A percentile compares a stretch with the other conserved stretches of the same genome.
Evolutionary conservation across 2,888 invertebrate genomes (phyloP).

Genomic region (Stenodema calcarata): DNA sequence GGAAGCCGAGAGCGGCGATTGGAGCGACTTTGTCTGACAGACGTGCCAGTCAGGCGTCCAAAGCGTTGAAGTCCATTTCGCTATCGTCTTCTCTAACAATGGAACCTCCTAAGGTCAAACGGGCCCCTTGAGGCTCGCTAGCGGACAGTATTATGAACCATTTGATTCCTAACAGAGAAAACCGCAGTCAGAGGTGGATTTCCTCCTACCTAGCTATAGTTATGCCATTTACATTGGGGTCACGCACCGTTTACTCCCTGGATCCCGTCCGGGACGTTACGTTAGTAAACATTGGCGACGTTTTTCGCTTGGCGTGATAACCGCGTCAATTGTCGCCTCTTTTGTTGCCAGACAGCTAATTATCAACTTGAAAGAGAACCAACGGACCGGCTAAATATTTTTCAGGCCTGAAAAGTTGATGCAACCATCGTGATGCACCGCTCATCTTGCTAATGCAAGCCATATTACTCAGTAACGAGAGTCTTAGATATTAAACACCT

Average conservation of each 20-base stretch:
- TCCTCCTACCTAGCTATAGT: background rate
- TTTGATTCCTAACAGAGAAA: background rate
- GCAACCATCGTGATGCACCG: too few species aligned
- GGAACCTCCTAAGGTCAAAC: background rate
- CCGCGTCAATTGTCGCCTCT: background rate
- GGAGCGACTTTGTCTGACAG: background rate
- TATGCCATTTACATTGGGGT: conserved; percentile 1
- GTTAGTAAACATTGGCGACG: conserved; percentile 2
- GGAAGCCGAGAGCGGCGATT: too few species aligned
- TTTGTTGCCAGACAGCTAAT: background rate
- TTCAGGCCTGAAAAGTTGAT: too few species aligned
- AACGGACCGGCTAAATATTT: background rate
- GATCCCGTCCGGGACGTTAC: background rate
- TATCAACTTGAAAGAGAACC: background rate
- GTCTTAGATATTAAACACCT: too few species aligned
- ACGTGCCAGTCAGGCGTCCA: background rate
- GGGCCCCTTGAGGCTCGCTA: background rate
- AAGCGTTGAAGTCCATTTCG: background rate
- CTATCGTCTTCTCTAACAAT: background rate
- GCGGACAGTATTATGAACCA: background rate
- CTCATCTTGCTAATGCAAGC: too few species aligned
- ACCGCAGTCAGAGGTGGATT: background rate
- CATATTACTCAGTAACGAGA: too few species aligned
- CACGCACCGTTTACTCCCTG: background rate
- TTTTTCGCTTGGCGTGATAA: background rate